A percentile compares a stretch with the other conserved stretches of the same genome.
Conservation (phyloP, 2,888 invertebrate genomes). For the Brachynemurus nebulosus region DNA sequence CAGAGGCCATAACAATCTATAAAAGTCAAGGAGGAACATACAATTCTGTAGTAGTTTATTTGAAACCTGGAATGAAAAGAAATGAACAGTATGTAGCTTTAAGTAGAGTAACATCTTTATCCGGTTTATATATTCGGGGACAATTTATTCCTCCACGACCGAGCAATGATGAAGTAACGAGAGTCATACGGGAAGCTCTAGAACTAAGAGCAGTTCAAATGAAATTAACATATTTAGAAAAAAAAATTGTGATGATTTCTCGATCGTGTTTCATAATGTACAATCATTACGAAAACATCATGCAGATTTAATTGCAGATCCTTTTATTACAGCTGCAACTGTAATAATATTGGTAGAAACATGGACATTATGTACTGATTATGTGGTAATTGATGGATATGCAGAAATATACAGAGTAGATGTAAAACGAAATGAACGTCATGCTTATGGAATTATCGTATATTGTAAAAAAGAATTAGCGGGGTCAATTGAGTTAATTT, state of each 20-base stretch:
- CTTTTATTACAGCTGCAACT: neutral
- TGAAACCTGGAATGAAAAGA: neutral
- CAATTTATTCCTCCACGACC: neutral
- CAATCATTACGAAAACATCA: neutral
- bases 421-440: too few relatives aligned
- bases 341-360: neutral
- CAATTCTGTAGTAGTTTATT: neutral
- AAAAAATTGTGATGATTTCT: neutral
- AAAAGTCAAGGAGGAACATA: constrained; percentile 17
- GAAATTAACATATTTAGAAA: neutral
- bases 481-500: too few relatives aligned
- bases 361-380: too few relatives aligned
- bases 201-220: neutral
- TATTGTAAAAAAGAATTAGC: too few relatives aligned
- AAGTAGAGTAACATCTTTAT: neutral
- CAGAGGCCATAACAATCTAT: constrained; percentile 17
- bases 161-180: neutral
- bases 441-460: too few relatives aligned
- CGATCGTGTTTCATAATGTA: neutral
- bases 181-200: neutral
- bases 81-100: neutral
- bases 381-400: too few relatives aligned
- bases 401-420: too few relatives aligned
- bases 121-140: neutral
- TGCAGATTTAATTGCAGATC: neutral